Evolutionary conservation across 2,113 vertebrate species (phyloP), one percentile per base, ranked within the genome.

Genomic region (Lutjanus erythropterus): DNA sequence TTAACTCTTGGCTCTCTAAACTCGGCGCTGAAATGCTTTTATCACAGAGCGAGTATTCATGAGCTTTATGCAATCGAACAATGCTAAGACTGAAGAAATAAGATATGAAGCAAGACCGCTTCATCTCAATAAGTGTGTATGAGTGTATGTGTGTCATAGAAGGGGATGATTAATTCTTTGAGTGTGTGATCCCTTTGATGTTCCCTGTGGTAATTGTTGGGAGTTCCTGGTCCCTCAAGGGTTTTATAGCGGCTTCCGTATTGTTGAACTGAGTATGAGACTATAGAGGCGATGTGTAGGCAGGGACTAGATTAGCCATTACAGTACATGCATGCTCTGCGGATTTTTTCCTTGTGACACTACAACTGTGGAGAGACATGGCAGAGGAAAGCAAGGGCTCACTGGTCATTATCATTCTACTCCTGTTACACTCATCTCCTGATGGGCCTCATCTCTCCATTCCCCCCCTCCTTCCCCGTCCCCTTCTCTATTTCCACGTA

Each of bases 331-430:
- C 61, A 15, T 52, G 55, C 62, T 77, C 72, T 50, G 61, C 33
- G 3, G 78, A 72, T 80, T 74, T 69, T n/a, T 39, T 65, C 47
- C 66, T 19, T 14, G 39, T 75, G 81, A 86, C 71, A 73, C 61
- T 18, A 49, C 52, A 25, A 64, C 56, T 65, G 75, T 46, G 11
- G 50, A 70, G 58, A 80, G 53, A 41, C 61, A 29, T 56, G 39
- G 70, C 62, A 2, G 39, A 16, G 47, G n/a, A 64, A 76, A 69
- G 78, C 65, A 21, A 71, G 23, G 72, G 59, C 76, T 78, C 68
- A 6, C 27, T 70, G 73, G 74, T 85, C 86, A 86, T 89, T 88
- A 83, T 85, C 75, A 91, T 89, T 89, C 78, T 46, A 12, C 68
- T 84, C 70, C 61, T 62, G 78, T 86, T 77, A 65, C 81, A 62